These are phyloP conservation scores for Diphyllodes magnificus DNA, from an alignment of 2,113 vertebrate species.

Conservation along the genomic window DNA sequence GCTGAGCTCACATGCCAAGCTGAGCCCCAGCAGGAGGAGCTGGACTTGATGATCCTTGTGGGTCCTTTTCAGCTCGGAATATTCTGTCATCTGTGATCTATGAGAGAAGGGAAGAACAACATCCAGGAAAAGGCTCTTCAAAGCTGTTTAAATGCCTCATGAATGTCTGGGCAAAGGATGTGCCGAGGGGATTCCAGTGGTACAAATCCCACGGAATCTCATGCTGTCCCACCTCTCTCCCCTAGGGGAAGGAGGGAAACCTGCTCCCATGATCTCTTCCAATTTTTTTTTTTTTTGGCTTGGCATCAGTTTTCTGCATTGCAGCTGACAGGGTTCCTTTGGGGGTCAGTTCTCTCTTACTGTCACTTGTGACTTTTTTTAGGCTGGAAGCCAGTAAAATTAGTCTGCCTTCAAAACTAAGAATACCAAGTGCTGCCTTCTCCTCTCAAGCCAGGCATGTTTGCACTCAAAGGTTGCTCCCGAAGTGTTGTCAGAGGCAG, in stretches of 20 bases:
- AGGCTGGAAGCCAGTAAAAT: background rate
- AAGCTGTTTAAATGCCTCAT: background rate
- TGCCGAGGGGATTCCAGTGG: background rate
- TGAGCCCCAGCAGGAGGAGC: background rate
- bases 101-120: background rate
- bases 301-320: background rate
- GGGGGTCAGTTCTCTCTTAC: background rate
- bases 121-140: background rate
- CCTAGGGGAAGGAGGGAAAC: background rate
- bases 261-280: background rate
- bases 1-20: rapidly evolving
- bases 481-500: background rate
- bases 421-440: background rate
- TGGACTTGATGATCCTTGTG: background rate
- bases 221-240: background rate
- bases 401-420: background rate
- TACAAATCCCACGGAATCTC: rapidly evolving
- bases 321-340: background rate
- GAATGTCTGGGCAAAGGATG: background rate
- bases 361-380: background rate
- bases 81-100: background rate
- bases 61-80: background rate
- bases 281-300: background rate
- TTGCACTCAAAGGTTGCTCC: background rate
- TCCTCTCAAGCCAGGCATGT: background rate